phyloP scores from a whole-genome alignment of 2,113 vertebrate genomes.

The Pionites leucogaster region DNA sequence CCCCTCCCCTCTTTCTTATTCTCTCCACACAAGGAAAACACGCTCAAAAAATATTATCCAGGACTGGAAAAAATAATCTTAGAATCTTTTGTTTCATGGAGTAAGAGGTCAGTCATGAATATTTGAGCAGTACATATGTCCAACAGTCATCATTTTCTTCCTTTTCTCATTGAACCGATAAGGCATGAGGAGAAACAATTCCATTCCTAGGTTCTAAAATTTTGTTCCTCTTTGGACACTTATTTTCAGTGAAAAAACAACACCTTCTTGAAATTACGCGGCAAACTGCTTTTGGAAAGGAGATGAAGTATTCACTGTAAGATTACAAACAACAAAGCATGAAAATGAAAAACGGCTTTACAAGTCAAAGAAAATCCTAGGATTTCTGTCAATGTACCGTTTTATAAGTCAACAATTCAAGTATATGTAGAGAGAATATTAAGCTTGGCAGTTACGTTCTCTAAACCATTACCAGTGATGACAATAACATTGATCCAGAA shows the following conservation, averaged over 20 bases:
- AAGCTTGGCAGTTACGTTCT: not conserved
- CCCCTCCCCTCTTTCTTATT: not conserved
- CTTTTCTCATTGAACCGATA: slow-evolving; percentile 6
- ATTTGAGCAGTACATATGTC: not conserved
- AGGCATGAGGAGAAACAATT: slow-evolving; percentile 18
- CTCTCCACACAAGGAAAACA: not conserved
- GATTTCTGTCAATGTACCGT: not conserved
- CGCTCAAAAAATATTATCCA: not conserved
- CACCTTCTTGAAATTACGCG: not conserved
- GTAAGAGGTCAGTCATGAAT: not conserved
- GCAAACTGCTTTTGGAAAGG: slow-evolving; percentile 15
- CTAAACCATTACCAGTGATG: not conserved
- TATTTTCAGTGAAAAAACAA: slow-evolving; percentile 27
- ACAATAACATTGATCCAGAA: slow-evolving; percentile 12
- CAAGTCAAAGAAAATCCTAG: not conserved
- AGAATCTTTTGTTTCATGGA: slow-evolving; percentile 24
- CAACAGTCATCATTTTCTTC: slow-evolving; percentile 36
- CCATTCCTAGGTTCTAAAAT: slow-evolving; percentile 21
- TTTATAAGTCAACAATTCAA: not conserved
- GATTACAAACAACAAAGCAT: not conserved
- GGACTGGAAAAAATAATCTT: not conserved
- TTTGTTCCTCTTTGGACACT: slow-evolving; percentile 36
- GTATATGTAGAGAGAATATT: not conserved
- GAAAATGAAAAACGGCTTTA: not conserved
- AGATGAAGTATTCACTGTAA: not conserved